Base-by-base conservation (phyloP, 1,140 invertebrate species). In the Leucophenga varia region DNA sequence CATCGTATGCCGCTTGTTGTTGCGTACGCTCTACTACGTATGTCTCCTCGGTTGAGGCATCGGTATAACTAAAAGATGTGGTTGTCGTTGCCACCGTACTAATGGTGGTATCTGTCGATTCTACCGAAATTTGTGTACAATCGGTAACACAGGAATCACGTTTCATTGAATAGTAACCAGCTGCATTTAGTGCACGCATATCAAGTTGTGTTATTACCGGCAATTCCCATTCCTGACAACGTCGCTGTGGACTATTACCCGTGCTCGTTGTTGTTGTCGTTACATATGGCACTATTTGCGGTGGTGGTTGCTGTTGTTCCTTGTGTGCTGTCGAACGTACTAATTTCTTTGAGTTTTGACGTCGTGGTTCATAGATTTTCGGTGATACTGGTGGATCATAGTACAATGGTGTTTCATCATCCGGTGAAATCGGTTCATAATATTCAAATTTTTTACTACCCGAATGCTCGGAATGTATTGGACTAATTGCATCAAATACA, bases 401-500 rank as follows among this genome's bases (percentile, higher is more conserved):
- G 28, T 67, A 67, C 12, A 59, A 9, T 19, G 34, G 5, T 55
- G 52, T 7, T 52, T 54, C 70, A 7, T 68, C 70, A n/a, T 74
- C 72, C 1, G 71, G 71, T 0, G 72, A 68, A n/a, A 74, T 64
- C 31, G 71, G 71, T 13, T 74, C 71, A 35, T 74, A 74, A 36
- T 74, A 74, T 22, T 74, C 72, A 35, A 74, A 74, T 43, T 74
- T 74, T 32, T 61, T 49, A 13, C 53, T 51, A 31, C 48, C 10
- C 18, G 46, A 45, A 43, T 52, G 35, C 47, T 55, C 30, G 54
- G 54, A 5, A 40, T 34, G n/a, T 55, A 50, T 52, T 0, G 65
- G 64, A 42, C 72, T 75, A 13, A 75, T 67, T 3, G 72, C 71
- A 56, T 75, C 72, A 31, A 75, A 75, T 13, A 75, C 72, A 16